Conservation (phyloP, 2,888 invertebrate genomes). For the Leptinotarsa peninsularis region DNA sequence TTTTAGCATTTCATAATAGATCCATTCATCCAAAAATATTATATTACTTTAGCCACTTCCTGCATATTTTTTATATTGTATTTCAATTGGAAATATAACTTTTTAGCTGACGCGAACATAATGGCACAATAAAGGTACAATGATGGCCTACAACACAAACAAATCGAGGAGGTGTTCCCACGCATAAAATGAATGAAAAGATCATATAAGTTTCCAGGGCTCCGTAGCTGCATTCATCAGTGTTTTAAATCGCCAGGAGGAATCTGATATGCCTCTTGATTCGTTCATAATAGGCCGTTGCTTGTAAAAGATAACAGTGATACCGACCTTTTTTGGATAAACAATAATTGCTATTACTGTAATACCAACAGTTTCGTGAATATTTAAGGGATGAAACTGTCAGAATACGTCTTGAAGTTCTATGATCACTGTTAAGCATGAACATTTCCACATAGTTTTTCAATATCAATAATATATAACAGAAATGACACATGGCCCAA, state of each 20-base stretch:
- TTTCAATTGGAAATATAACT: constrained; percentile 42
- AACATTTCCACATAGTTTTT: no score
- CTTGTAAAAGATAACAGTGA: constrained; percentile 17
- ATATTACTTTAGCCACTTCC: constrained; percentile 20
- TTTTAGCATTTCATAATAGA: constrained; percentile 11
- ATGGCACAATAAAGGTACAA: constrained; percentile 32
- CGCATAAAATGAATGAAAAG: constrained; percentile 42
- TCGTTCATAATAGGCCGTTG: constrained; percentile 27
- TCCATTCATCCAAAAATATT: constrained; percentile 21
- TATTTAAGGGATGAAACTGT: no score
- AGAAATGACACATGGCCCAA: no score
- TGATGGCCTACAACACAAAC: constrained; percentile 40
- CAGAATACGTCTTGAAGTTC: no score
- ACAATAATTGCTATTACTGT: neutral
- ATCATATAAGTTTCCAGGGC: constrained; percentile 39
- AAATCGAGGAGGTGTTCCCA: constrained; percentile 48
- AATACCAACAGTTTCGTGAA: no score
- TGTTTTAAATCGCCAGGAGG: constrained; percentile 45
- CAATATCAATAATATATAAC: no score
- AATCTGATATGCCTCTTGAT: constrained; percentile 45
- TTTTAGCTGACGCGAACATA: constrained; percentile 46
- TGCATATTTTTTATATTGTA: constrained; percentile 23
- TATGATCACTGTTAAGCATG: no score
- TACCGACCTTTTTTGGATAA: neutral
- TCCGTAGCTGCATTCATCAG: constrained; percentile 33